phyloP scores from a whole-genome alignment of 2,888 invertebrate species.

The Dicycla oo region DNA sequence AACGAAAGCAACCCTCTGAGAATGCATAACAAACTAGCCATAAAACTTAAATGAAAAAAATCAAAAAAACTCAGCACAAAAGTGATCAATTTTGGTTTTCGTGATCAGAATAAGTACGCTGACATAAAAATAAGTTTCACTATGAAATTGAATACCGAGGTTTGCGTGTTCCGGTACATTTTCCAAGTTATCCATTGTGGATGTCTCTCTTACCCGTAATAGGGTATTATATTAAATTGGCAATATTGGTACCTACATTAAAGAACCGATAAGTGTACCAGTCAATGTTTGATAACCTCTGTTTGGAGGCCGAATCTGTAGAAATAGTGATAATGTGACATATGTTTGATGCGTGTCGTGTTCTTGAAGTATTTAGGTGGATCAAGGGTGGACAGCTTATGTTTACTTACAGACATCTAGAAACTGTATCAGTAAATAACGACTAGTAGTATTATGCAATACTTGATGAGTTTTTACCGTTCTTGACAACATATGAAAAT shows the following conservation, averaged over 20 bases:
- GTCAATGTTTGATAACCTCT: constrained; percentile 81
- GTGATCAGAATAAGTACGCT: constrained; percentile 76
- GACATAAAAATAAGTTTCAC: constrained; percentile 84
- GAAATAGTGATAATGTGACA: constrained; percentile 74
- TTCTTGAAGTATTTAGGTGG: constrained; percentile 29
- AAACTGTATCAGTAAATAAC: background rate
- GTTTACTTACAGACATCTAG: background rate
- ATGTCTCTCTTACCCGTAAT: constrained; percentile 84
- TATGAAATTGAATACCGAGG: constrained; percentile 86
- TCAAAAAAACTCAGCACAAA: constrained; percentile 27
- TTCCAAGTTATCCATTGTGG: constrained; percentile 76
- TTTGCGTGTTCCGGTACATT: constrained; percentile 84
- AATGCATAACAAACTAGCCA: constrained; percentile 29
- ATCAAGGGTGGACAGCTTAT: constrained; percentile 20
- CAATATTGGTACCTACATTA: constrained; percentile 75
- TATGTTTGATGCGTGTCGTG: constrained; percentile 63
- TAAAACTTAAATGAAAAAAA: constrained; percentile 5
- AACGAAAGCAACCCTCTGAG: constrained; percentile 20
- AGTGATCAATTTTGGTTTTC: constrained; percentile 80
- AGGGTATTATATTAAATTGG: constrained; percentile 82
- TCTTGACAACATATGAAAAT: too few relatives aligned
- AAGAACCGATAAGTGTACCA: constrained; percentile 75
- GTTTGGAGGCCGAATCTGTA: constrained; percentile 75
- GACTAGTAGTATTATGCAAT: background rate
- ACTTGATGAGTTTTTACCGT: too few relatives aligned